Base-by-base conservation (phyloP, 2,113 vertebrate genomes). In the Cercopithecus mona region DNA sequence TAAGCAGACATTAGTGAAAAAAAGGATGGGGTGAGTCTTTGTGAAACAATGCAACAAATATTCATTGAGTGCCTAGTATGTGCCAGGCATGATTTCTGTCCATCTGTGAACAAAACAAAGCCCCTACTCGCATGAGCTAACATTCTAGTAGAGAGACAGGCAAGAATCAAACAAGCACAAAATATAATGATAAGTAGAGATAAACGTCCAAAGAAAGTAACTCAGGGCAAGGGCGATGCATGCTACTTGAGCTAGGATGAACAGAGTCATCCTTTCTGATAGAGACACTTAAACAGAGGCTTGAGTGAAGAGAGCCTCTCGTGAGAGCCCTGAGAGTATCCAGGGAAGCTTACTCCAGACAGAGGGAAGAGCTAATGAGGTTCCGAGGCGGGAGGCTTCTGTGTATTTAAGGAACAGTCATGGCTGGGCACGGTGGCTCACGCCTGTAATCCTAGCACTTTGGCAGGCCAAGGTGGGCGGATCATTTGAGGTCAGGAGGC, bases 161-260 rank as follows among this genome's bases (percentile, higher is more conserved):
- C 2, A 35, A 73, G 52, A 48, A 48, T 1, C 23, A 85, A 88
- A 48, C 61, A 80, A 70, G 38, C 30, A 14, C 2, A 32, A 64
- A 48, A 48, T 35, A 7, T 22, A 43, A n/a, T 35, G 35, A 32
- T 38, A 85, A 57, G 22, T 4, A 87, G 86, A 23, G 30, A 55
- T 16, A 50, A 64, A 16, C 18, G 8, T 35, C 61, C 32, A 30
- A n/a, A 86, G 30, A 82, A 23, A 75, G 64, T 20, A 27, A 20
- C 43, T 18, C 12, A 6, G 20, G 61, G n/a, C 22, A 16, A 30
- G 13, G 13, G n/a, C 6, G 1, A 12, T 10, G 6, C 8, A 9
- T 8, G 6, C 5, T 66, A 3, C 48, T 82, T 73, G 64, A 87
- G 50, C 35, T 6, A 43, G 75, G 27, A 52, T 55, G 38, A 73